Percentiles rank a stretch among this genome's conserved stretches.
These are phyloP conservation scores for Scaptomyza cyrtandrae DNA, from an alignment of 2,888 invertebrate genomes.

Conservation along the genomic window DNA sequence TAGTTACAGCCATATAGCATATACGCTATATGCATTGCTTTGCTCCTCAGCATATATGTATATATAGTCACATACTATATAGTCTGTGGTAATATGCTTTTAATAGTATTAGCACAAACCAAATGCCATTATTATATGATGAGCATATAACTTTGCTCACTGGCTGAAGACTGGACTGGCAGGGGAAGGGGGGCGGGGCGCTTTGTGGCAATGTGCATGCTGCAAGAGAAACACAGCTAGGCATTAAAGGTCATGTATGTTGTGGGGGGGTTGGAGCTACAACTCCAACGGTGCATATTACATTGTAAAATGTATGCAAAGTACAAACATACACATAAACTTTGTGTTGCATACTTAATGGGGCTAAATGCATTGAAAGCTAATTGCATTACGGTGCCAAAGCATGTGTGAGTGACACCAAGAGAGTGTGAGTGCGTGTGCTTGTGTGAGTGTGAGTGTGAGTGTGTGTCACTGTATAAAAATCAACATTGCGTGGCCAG, in stretches of 20 bases:
- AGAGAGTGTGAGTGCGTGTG: slow-evolving; percentile 3
- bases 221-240: slow-evolving; percentile 1
- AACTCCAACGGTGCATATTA: slow-evolving; percentile 41
- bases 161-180: background rate
- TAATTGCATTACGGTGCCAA: slow-evolving; percentile 72
- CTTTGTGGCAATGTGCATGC: slow-evolving; percentile 13
- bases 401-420: slow-evolving; percentile 5
- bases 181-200: background rate
- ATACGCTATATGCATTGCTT: background rate
- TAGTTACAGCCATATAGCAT: slow-evolving; percentile 18
- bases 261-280: background rate
- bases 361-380: slow-evolving; percentile 65
- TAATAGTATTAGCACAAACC: slow-evolving; percentile 68
- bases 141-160: background rate
- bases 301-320: slow-evolving; percentile 75
- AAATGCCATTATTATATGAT: slow-evolving; percentile 46
- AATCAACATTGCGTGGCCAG: slow-evolving; percentile 21
- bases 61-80: background rate
- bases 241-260: background rate
- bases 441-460: slow-evolving; percentile 2
- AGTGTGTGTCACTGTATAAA: slow-evolving; percentile 4
- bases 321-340: slow-evolving; percentile 71
- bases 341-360: slow-evolving; percentile 78
- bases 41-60: background rate
- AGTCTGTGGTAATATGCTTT: slow-evolving; percentile 57